Evolutionary conservation across 2,888 invertebrate genomes (phyloP).

Genomic region (Apeira syringaria): DNA sequence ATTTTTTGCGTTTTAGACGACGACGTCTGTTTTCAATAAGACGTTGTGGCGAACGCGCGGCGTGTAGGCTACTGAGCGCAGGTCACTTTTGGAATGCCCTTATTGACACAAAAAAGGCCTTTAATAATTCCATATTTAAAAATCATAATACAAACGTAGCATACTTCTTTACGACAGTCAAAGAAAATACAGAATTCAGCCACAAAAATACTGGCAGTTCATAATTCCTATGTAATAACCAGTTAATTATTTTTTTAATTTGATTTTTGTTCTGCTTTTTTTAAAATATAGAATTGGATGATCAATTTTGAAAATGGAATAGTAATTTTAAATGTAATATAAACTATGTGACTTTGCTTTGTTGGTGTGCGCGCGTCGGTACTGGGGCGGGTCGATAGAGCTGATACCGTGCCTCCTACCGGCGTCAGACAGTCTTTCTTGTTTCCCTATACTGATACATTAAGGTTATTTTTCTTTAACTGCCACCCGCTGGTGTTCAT

Average conservation of each 20-base stretch:
- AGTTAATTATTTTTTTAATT: slow-evolving; percentile 10
- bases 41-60: slow-evolving; percentile 69
- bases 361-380: slow-evolving; percentile 74
- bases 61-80: slow-evolving; percentile 69
- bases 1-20: slow-evolving; percentile 41
- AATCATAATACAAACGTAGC: not conserved
- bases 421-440: slow-evolving; percentile 80
- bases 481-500: slow-evolving; percentile 28
- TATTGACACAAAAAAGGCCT: slow-evolving; percentile 55
- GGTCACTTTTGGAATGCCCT: slow-evolving; percentile 46
- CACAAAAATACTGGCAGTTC: too few relatives aligned
- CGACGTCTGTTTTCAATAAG: slow-evolving; percentile 48
- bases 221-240: too few relatives aligned
- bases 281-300: not conserved
- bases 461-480: slow-evolving; percentile 51
- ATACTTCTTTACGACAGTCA: too few relatives aligned
- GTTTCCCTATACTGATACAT: slow-evolving; percentile 62
- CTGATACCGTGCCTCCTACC: slow-evolving; percentile 59
- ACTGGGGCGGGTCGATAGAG: slow-evolving; percentile 70
- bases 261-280: too few relatives aligned
- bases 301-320: slow-evolving; percentile 10
- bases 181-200: too few relatives aligned
- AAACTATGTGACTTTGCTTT: slow-evolving; percentile 40
- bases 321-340: slow-evolving; percentile 15
- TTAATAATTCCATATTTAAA: slow-evolving; percentile 5